A percentile compares a stretch with the other conserved stretches of the same genome.
These are phyloP conservation scores for Pseudonaja textilis DNA, from an alignment of 2,113 vertebrate species.

Conservation along the genomic window DNA sequence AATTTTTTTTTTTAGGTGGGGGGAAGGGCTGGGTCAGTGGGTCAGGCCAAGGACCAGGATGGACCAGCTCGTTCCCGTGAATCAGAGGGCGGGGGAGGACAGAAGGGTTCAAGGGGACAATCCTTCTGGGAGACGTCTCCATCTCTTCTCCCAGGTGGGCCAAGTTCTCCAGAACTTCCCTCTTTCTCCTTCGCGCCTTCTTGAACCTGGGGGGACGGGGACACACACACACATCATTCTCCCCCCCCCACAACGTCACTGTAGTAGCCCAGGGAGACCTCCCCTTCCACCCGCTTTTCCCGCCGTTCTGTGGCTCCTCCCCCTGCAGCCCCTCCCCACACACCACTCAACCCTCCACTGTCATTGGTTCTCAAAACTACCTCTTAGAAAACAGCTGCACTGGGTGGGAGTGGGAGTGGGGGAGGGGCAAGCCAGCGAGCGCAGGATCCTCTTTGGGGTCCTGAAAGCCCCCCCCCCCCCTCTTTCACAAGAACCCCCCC, in stretches of 20 bases:
- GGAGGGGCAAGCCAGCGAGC: constrained; percentile 19
- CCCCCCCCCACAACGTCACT: constrained; percentile 12
- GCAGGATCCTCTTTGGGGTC: background rate
- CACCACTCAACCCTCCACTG: constrained; percentile 6
- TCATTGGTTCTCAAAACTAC: constrained; percentile 62
- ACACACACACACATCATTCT: background rate
- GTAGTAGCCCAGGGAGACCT: constrained; percentile 29
- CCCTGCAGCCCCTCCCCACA: constrained; percentile 35
- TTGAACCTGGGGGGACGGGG: background rate
- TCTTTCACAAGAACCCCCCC: background rate
- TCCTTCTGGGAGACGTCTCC: background rate
- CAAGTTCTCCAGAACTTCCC: constrained; percentile 1
- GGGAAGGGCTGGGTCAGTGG: background rate
- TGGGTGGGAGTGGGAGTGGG: background rate
- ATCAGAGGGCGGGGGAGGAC: background rate
- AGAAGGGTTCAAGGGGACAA: background rate
- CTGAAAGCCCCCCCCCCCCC: background rate
- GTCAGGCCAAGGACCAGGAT: constrained; percentile 15
- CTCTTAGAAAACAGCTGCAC: constrained; percentile 56
- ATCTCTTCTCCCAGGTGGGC: background rate
- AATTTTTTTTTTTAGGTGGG: background rate
- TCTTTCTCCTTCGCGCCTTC: constrained; percentile 18
- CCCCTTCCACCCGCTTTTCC: background rate
- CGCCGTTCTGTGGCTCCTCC: constrained; percentile 38
- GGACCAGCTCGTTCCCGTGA: background rate